Base-by-base conservation (phyloP, 1,140 invertebrate genomes). In the Anadara kagoshimensis region DNA sequence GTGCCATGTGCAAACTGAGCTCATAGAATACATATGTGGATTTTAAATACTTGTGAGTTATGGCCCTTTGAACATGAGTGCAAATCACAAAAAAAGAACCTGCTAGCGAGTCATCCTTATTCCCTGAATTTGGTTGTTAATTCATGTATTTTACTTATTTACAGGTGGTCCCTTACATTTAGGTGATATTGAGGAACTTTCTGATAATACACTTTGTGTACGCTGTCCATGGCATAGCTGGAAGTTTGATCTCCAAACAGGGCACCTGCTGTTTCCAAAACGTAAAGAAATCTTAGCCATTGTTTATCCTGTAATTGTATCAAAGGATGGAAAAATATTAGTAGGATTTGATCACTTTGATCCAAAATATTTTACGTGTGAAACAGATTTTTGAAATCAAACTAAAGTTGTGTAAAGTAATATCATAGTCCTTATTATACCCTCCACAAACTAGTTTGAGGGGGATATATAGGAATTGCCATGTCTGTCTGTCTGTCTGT, bases 141-240 rank as follows among this genome's bases (percentile, higher is more conserved):
- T n/a, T n/a, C n/a, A n/a, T n/a, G n/a, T n/a, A n/a, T n/a, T 64
- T 41, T 64, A n/a, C 26, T 51, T 68, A 36, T 36, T 72, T 59
- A 12, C 61, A 86, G 85, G 85, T 47, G 85, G 85, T 26, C 85
- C 85, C 12, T 72, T 87, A 5, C 82, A 85, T 75, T 57, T 87
- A 45, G 85, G 85, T 11, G 85, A 87, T 58, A 87, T 87, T 41
- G 85, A 87, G 67, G 78, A 77, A 36, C 54, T 86, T 16, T 76
- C 82, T 24, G 75, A 69, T 49, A 66, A 73, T 45, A 49, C 72
- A 7, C 29, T 84, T 12, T 86, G 84, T 76, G 82, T 87, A 5
- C 69, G 79, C 3, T 87, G 85, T 77, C 85, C 85, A 10, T 84
- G 81, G 82, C 85, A 87, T 58, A 78, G 79, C 45, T 87, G 85